Evolutionary conservation across 92 coral and sea anemone genomes (phyloP), one percentile per base, ranked within the genome.

Genomic region (Plumapathes pennacea): DNA sequence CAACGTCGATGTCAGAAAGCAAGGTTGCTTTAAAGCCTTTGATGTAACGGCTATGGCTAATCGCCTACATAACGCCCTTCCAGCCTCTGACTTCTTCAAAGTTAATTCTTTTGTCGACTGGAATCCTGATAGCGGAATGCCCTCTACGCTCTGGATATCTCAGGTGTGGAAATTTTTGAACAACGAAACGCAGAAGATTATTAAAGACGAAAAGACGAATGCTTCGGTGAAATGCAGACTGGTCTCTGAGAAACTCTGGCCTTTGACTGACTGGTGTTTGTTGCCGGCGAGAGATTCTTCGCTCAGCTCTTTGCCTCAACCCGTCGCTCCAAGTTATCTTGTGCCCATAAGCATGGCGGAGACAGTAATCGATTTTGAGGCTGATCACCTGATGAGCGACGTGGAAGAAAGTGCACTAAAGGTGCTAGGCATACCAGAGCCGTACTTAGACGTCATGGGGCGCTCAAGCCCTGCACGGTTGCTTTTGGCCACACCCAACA

Each of bases 221-320:
- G 50, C 25, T 34, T 49, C 44, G 24, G 56, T 33, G n/a, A 72
- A 58, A 77, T 23, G 12, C 34, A 18, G 15, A 0, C 19, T 69
- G 12, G 39, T 71, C 0, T 9, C 32, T 22, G 71, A 29, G 5
- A 50, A 57, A 7, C 54, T 85, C 18, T 25, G 33, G 4, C 72
- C 84, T 2, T 62, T 85, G 1, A 23, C 13, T 6, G 54, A 75
- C 41, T 85, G 88, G 88, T 64, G 88, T 42, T 66, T 85, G 47
- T 19, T 85, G 8, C 88, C 95, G 2, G 88, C 64, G 11, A 49
- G 54, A 4, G 61, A 69, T n/a, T 17, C 28, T 1, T 13, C 10
- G 21, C 10, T 25, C 9, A 25, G 32, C 10, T 32, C 1, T 14
- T 13, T 31, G 1, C 11, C 31, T 12, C 22, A 18, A 1, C n/a